Base-by-base conservation (phyloP, 2,888 invertebrate genomes). In the Liopterus haemorrhoidalis region DNA sequence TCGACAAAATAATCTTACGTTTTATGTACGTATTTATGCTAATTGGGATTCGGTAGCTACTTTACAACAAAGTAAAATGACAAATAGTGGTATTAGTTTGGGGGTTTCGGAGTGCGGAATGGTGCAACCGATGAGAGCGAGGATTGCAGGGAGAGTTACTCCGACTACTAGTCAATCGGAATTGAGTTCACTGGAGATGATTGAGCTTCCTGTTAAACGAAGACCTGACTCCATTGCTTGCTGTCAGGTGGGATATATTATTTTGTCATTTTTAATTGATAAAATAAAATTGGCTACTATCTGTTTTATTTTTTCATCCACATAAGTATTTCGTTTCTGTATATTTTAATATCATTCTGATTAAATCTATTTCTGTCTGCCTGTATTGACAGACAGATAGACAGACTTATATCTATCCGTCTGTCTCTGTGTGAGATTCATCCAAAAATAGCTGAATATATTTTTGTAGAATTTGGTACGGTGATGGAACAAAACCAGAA, bases 91-190 rank as follows among this genome's bases (percentile, higher is more conserved):
- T 56, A 54, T 64, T 14, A 64, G 66, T 54, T 55, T 69, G 46
- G 63, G 66, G 6, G 59, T 62, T 3, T 63, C 67, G 1, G 66
- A 68, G 50, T 68, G 66, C 53, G 67, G 66, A 32, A 71, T 65
- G 62, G 71, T 66, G 25, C 74, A 74, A 44, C 72, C 76, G 1
- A 77, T 81, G 73, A 68, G 80, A 46, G 82, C 81, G 12, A 69
- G 85, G 40, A 84, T 85, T 45, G 85, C 85, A 2, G 85, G 84
- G 1, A 70, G 81, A 57, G 83, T 83, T 1, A 85, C 84, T 8
- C 84, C 84, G 0, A 82, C 81, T 37, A 74, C 76, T 6, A 76
- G 76, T 51, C 71, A 80, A 47, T 72, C 76, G 1, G 74, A 78
- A 53, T 72, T 78, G 46, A 68, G 69, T 14, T 74, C 70, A 52